These are phyloP conservation scores for Pterocles orientalis DNA, from an alignment of 2,113 vertebrate genomes.

Conservation along the genomic window DNA sequence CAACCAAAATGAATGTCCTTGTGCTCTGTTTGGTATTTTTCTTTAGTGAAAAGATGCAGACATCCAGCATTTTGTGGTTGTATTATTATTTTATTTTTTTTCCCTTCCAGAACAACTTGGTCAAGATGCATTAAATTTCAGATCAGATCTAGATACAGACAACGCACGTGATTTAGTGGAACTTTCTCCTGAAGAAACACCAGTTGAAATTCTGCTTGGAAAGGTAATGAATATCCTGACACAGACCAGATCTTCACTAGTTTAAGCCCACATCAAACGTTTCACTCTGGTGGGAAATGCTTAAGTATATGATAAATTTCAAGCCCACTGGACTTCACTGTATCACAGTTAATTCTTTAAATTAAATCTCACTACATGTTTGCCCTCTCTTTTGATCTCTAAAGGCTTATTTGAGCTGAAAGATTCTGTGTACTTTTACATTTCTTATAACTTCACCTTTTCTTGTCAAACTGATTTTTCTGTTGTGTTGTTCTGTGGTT, in stretches of 20 bases:
- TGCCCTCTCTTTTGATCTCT: background rate
- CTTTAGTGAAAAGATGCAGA: background rate
- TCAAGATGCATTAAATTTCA: background rate
- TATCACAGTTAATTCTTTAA: background rate
- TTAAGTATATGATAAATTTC: background rate
- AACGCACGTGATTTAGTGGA: too few relatives aligned
- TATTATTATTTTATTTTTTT: background rate
- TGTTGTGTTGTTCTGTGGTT: background rate
- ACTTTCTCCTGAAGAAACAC: background rate
- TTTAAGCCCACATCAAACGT: background rate
- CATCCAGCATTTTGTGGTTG: background rate
- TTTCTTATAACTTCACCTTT: background rate
- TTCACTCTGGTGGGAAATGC: background rate
- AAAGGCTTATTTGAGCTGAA: background rate
- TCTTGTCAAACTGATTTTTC: background rate
- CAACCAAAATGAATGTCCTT: background rate
- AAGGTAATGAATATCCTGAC: conserved; percentile 67
- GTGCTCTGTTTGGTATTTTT: background rate
- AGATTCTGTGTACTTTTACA: background rate
- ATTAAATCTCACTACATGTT: background rate
- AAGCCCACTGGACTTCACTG: background rate
- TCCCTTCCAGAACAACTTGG: background rate
- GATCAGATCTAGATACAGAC: background rate
- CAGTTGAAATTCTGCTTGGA: conserved; percentile 68
- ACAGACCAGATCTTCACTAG: background rate